phyloP scores from a whole-genome alignment of 2,113 vertebrate genomes.

The Mungos mungo region DNA sequence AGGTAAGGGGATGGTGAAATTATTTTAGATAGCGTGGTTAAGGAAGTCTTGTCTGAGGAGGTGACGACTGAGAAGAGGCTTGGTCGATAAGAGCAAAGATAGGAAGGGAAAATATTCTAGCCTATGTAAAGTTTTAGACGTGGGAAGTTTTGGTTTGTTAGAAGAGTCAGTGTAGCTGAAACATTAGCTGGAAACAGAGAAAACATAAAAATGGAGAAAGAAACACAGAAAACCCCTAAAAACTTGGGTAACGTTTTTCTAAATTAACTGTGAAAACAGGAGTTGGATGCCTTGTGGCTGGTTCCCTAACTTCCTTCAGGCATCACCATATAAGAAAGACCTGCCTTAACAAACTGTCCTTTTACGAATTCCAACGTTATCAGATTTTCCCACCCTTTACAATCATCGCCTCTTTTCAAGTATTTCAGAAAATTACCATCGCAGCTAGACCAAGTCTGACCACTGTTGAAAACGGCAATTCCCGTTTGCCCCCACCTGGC shows the following conservation, averaged over 20 bases:
- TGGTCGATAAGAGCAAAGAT: neutral
- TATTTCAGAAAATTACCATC: neutral
- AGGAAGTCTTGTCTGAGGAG: neutral
- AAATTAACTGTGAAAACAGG: neutral
- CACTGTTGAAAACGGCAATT: neutral
- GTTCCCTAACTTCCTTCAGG: neutral
- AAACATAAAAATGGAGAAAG: neutral
- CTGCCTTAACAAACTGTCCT: neutral
- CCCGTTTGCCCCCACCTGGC: neutral
- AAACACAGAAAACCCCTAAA: neutral
- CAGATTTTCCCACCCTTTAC: constrained; percentile 60
- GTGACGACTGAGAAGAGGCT: neutral
- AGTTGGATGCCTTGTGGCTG: neutral
- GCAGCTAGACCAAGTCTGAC: neutral
- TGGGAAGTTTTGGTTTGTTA: neutral
- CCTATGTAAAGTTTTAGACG: neutral
- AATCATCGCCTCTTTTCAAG: neutral
- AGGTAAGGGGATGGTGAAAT: neutral
- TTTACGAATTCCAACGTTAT: constrained; percentile 47
- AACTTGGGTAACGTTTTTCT: neutral
- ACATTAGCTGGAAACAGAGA: neutral
- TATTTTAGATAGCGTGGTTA: neutral
- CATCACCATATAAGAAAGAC: neutral
- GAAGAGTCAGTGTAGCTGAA: neutral
- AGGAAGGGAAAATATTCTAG: neutral